These are phyloP conservation scores for Belonocnema kinseyi DNA, from an alignment of 1,140 invertebrate species.

Conservation along the genomic window DNA sequence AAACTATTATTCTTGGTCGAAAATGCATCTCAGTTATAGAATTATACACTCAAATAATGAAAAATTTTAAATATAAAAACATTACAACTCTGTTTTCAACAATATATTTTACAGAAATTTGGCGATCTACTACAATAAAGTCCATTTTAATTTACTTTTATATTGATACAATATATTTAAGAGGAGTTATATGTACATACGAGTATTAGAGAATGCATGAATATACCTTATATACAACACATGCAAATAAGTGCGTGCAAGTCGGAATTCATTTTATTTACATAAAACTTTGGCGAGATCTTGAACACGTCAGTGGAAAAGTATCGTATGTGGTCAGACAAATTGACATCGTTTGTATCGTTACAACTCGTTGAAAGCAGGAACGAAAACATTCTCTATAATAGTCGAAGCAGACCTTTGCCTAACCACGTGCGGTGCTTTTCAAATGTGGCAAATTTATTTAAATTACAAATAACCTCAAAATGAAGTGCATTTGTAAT, in stretches of 20 bases:
- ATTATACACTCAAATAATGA: too few species aligned
- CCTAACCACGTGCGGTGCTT: neutral
- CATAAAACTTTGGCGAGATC: neutral
- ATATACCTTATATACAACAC: neutral
- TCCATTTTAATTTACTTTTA: too few species aligned
- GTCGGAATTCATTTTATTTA: constrained; percentile 1
- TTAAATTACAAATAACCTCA: too few species aligned
- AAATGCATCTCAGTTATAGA: too few species aligned
- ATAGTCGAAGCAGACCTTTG: neutral
- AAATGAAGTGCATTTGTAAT: too few species aligned
- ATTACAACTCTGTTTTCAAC: too few species aligned
- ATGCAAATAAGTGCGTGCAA: constrained; percentile 3
- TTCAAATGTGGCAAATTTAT: too few species aligned
- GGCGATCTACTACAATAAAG: too few species aligned
- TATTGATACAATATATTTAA: neutral
- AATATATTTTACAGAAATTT: too few species aligned
- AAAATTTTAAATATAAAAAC: too few species aligned
- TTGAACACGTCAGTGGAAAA: constrained; percentile 11
- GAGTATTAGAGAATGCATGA: neutral
- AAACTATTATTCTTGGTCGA: too few species aligned
- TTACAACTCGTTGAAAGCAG: neutral
- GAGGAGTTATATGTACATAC: neutral
- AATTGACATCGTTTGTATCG: constrained; percentile 7
- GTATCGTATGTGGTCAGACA: constrained; percentile 3
- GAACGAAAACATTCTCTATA: neutral